Evolutionary conservation across 1,140 invertebrate species (phyloP).

Genomic region (Oedothorax gibbosus): DNA sequence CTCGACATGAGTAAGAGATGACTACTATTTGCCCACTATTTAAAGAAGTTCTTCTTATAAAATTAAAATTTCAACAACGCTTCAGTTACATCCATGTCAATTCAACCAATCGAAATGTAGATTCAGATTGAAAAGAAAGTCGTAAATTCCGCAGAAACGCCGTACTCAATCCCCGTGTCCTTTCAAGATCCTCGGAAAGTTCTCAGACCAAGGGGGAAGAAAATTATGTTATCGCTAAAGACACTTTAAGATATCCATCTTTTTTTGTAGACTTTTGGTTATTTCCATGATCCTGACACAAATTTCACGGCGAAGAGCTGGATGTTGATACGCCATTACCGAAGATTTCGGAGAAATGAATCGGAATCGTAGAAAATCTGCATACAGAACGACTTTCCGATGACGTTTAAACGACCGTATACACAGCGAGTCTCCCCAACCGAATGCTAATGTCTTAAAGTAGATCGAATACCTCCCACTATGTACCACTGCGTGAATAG

Average conservation of each 20-base stretch:
- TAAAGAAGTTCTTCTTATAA: too few relatives aligned
- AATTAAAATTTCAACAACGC: too few relatives aligned
- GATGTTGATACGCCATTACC: slow-evolving; percentile 17
- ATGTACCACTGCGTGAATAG: too few relatives aligned
- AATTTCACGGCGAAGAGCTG: slow-evolving; percentile 8
- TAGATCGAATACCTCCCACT: too few relatives aligned
- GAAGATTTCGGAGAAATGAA: background rate
- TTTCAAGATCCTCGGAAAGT: slow-evolving; percentile 4
- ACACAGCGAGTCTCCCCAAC: background rate
- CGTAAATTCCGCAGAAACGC: slow-evolving; percentile 32
- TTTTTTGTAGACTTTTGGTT: slow-evolving; percentile 21
- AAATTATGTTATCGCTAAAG: slow-evolving; percentile 41
- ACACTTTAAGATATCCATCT: slow-evolving; percentile 4
- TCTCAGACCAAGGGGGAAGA: background rate
- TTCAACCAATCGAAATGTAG: background rate
- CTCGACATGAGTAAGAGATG: too few relatives aligned
- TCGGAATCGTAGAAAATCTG: slow-evolving; percentile 28
- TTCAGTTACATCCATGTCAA: too few relatives aligned
- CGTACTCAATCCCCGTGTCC: background rate
- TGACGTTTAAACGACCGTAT: slow-evolving; percentile 30
- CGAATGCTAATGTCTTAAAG: slow-evolving; percentile 35
- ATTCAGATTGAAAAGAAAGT: slow-evolving; percentile 34
- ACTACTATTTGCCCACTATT: too few relatives aligned
- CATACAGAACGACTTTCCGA: slow-evolving; percentile 45
- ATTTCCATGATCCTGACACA: slow-evolving; percentile 21